Evolutionary conservation across 2,888 invertebrate species (phyloP), one percentile per base, ranked within the genome.

Genomic region (Colostygia pectinataria): DNA sequence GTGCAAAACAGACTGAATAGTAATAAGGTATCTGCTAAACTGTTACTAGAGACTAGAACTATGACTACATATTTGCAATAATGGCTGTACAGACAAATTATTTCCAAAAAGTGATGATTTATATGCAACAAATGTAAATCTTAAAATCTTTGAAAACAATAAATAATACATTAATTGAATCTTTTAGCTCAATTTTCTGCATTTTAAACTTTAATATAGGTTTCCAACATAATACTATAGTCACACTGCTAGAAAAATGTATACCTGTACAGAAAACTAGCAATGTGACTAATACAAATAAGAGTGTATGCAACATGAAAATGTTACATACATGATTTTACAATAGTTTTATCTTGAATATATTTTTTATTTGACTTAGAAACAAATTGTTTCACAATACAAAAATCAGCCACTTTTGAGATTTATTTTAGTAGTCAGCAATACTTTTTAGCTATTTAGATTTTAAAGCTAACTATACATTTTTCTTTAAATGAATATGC

Each of bases 351-450:
- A 15, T n/a, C n/a, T n/a, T n/a, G n/a, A n/a, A n/a, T n/a, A n/a
- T n/a, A n/a, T n/a, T n/a, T n/a, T n/a, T n/a, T n/a, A n/a, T n/a
- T n/a, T n/a, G n/a, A n/a, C n/a, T n/a, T n/a, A n/a, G n/a, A 12
- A 6, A 37, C 9, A 31, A 28, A 27, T 13, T 24, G 5, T 15
- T 43, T 34, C 46, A 53, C 36, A 48, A 37, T 39, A 27, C 8
- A 12, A 40, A 48, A 54, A 56, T 58, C 54, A 56, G 56, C 57
- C 59, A 43, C 23, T 33, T 20, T 15, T 27, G 38, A 51, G 50
- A 57, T 56, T 53, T 23, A 34, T 34, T 39, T 39, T 56, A 55
- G 54, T 53, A 57, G 33, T 49, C 55, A 52, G 48, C 44, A 57
- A 48, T 56, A 20, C 20, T 20, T 20, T 20, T 20, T 20, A 6